Evolutionary conservation across 2,113 vertebrate genomes (phyloP), one percentile per base, ranked within the genome.

Genomic region (Muntiacus reevesi): DNA sequence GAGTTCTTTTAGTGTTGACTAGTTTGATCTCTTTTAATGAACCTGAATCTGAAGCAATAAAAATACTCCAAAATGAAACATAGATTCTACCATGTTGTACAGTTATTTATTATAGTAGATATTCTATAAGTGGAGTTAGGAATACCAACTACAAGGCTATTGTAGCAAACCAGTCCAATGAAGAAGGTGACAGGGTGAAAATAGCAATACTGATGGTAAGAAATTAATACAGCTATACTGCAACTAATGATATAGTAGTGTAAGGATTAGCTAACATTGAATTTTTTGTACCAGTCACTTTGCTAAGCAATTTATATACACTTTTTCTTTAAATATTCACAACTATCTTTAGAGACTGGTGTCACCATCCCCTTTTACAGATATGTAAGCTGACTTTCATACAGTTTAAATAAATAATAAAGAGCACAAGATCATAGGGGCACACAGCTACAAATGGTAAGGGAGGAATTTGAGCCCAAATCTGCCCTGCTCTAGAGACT

Each of bases 51-150:
- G 67, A 36, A 92, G 25, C 59, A 76, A 89, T 16, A 84, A 6
- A 92, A 95, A 87, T 28, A 95, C 16, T 96, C n/a, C 25, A 95
- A 93, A 92, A 71, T 23, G 40, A 87, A 74, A 96, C 57, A 88
- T 28, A 55, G 5, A 30, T 10, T 50, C 47, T 87, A 50, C 33
- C 47, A 88, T 57, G 40, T 19, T 47, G 7, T 50, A 78, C 23
- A 57, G 40, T 40, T 88, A 67, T 43, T 55, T 83, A 57, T 13
- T 83, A 6, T 23, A 91, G 28, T 23, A 96, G 27, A 36, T 54
- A 84, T 33, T 95, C 57, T 9, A 19, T 67, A 62, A 93, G 27
- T 55, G 6, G 10, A 89, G 19, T 93, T 76, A 93, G 16, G 36
- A 81, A 21, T 89, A 27, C 79, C 27, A 90, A 47, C 60, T 59